Evolutionary conservation across 2,797 vertebrate genomes (phyloP).

Genomic region (Gymnodraco acuticeps): DNA sequence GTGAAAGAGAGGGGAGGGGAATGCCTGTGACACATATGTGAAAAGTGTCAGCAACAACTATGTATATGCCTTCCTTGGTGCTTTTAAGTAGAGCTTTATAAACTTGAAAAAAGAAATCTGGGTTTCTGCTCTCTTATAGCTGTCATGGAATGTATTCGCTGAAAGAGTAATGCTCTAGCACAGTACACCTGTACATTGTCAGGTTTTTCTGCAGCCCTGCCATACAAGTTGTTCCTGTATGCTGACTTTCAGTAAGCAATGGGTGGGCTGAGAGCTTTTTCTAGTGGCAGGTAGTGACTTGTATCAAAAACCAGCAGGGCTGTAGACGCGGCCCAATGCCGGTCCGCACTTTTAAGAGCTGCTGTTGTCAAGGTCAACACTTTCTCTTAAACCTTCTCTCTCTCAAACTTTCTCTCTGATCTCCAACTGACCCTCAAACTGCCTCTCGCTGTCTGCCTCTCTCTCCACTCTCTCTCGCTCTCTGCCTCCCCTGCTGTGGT

Average conservation of each 20-base stretch:
- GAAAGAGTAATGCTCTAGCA: conserved; percentile 21
- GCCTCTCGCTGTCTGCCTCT: conserved; percentile 50
- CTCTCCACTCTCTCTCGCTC: conserved; percentile 32
- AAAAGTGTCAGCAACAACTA: conserved; percentile 47
- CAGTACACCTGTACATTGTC: conserved; percentile 36
- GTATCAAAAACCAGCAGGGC: conserved; percentile 25
- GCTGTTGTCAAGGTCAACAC: conserved; percentile 72
- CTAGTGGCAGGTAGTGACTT: conserved; percentile 53
- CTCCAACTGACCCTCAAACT: conserved; percentile 70
- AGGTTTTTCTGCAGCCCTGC: conserved; percentile 18
- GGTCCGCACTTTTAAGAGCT: conserved; percentile 34
- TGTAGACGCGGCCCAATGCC: conserved; percentile 22
- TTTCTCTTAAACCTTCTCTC: conserved; percentile 58
- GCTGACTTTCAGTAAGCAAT: conserved; percentile 37
- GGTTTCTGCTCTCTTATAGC: conserved; percentile 32
- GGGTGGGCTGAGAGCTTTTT: conserved; percentile 42
- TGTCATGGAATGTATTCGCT: conserved; percentile 29
- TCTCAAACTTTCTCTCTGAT: conserved; percentile 75
- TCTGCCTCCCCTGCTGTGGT: conserved; percentile 74
- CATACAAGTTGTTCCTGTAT: conserved; percentile 41
- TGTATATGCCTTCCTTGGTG: conserved; percentile 24
- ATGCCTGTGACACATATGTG: conserved; percentile 35
- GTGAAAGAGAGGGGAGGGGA: conserved; percentile 65
- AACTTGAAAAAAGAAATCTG: conserved; percentile 18
- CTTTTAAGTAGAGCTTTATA: conserved; percentile 25